Evolutionary conservation across 2,888 invertebrate genomes (phyloP), one percentile per base, ranked within the genome.

Genomic region (Amphipoea lucens): DNA sequence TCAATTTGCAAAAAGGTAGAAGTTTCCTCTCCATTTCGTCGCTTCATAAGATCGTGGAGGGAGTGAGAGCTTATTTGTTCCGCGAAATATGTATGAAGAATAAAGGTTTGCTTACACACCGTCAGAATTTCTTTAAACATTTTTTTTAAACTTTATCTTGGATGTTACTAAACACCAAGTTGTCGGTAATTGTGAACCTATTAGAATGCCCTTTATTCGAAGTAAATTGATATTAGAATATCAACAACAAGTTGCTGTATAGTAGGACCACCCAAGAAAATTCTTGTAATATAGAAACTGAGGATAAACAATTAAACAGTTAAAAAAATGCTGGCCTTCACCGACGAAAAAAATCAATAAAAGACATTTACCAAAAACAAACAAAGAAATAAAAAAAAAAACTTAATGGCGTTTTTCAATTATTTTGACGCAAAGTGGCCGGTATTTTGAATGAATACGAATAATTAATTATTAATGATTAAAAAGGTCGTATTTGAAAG

Each of bases 1-100:
- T 88, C 92, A 93, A 93, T 93, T 93, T 92, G 91, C 90, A 90
- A 92, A 91, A 90, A 91, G 88, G 90, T 90, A 89, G 89, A 90
- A 92, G 82, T 92, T 92, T 91, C 90, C 86, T 86, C 89, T 88
- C 88, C 88, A 91, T 93, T 92, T 92, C 89, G 87, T 90, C 90
- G 88, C 86, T 90, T 90, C 88, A 90, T 89, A 88, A 85, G 84
- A 80, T 82, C 77, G 87, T 76, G 40, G 79, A 84, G 72, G 71
- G 78, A 87, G 87, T 79, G 84, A 86, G 85, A 84, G 88, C 90
- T 91, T 78, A 83, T 88, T 89, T 86, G 78, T 79, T 79, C 51
- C 63, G 29, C 48, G 36, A 78, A 79, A 81, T 79, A 74, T 84
- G 71, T 80, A 75, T 84, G 69, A 75, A 82, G 82, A 82, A 79